phyloP scores from a whole-genome alignment of 1,140 invertebrate species.

The Eulimnadia texana region DNA sequence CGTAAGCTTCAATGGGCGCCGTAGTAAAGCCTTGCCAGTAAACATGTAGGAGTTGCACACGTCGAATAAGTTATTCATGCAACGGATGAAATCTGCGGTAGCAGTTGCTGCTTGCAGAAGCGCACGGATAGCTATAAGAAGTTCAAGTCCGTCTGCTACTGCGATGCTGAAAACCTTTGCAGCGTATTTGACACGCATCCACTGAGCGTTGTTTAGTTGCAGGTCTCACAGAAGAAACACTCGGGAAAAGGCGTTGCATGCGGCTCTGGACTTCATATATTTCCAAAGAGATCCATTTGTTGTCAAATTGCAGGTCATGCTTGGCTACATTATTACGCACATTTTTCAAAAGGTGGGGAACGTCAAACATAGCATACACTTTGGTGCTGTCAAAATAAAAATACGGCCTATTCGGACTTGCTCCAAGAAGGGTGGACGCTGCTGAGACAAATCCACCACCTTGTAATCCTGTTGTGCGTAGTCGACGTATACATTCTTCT shows the following conservation, averaged over 20 bases:
- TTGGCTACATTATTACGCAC: not conserved
- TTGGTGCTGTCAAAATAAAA: not conserved
- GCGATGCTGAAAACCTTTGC: not conserved
- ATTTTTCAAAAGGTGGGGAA: not conserved
- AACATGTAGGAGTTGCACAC: not conserved
- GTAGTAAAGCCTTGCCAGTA: not conserved
- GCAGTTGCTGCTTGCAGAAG: not conserved
- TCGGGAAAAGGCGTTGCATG: not conserved
- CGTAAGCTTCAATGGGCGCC: not conserved
- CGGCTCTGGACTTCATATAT: not conserved
- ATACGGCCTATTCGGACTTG: not conserved
- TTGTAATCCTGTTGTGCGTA: not conserved
- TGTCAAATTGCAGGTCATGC: not conserved
- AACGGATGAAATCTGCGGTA: not conserved
- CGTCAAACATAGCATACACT: not conserved
- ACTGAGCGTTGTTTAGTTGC: not conserved
- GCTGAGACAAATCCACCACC: not conserved
- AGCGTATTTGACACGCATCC: not conserved
- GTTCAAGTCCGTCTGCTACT: not conserved
- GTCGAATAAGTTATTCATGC: not conserved
- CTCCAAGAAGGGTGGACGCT: not conserved
- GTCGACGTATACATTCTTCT: not conserved
- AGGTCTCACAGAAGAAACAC: not conserved
- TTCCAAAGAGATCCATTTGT: not conserved
- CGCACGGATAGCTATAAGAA: not conserved